A percentile compares a stretch with the other conserved stretches of the same genome.
Conservation (phyloP, 2,797 vertebrate genomes). For the Protosalanx chinensis region DNA sequence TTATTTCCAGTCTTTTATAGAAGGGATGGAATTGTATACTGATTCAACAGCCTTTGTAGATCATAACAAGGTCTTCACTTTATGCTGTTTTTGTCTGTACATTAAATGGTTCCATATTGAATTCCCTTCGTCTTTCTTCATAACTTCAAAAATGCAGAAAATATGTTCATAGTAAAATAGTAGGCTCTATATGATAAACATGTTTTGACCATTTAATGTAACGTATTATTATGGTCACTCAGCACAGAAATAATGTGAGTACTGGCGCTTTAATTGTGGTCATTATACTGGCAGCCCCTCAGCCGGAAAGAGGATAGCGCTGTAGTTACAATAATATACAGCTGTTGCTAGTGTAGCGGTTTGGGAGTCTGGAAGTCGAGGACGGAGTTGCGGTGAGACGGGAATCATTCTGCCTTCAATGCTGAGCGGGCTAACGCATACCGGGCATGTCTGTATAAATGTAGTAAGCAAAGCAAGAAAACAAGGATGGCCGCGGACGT, state of each 20-base stretch:
- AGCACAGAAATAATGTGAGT: background rate
- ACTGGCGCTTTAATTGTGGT: background rate
- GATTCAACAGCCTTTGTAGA: too few species aligned
- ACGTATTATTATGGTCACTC: background rate
- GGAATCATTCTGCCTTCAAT: background rate
- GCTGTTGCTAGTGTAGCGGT: background rate
- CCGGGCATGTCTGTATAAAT: background rate
- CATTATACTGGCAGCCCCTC: background rate
- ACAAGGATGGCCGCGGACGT: constrained; percentile 52
- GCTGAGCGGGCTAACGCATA: background rate
- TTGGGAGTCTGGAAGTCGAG: background rate
- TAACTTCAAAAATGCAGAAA: background rate
- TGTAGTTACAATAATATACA: background rate
- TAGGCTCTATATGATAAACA: background rate
- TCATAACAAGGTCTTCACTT: too few species aligned
- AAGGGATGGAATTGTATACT: too few species aligned
- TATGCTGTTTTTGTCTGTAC: too few species aligned
- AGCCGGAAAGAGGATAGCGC: background rate
- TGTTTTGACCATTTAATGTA: background rate
- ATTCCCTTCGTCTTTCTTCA: too few species aligned
- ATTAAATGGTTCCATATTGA: too few species aligned
- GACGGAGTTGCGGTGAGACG: background rate
- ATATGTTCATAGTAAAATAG: background rate
- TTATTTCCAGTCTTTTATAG: too few species aligned
- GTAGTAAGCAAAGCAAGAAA: constrained; percentile 14